Percentiles rank a stretch among this genome's conserved stretches.
phyloP scores from a whole-genome alignment of 1,140 invertebrate species.

The Laodelphax striatellus region DNA sequence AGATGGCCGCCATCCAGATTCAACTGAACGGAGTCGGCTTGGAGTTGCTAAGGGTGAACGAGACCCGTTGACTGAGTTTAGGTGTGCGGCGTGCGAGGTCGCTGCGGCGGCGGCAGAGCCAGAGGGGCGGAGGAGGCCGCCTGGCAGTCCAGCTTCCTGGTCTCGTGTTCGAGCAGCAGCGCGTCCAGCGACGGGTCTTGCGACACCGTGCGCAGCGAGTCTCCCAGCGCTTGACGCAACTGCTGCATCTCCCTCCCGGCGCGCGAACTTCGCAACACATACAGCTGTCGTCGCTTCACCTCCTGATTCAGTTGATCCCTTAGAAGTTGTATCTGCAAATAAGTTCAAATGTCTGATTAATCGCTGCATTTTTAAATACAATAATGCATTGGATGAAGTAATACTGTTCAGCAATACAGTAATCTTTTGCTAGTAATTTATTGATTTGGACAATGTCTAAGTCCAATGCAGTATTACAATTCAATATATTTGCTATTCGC shows the following conservation, averaged over 20 bases:
- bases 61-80: background rate
- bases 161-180: slow-evolving; percentile 70
- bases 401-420: too few relatives aligned
- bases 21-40: background rate
- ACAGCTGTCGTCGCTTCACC: slow-evolving; percentile 72
- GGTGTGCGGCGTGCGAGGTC: slow-evolving; percentile 7
- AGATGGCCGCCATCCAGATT: background rate
- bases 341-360: too few relatives aligned
- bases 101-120: slow-evolving; percentile 14
- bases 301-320: slow-evolving; percentile 76
- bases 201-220: slow-evolving; percentile 68
- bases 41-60: background rate
- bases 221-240: slow-evolving; percentile 66
- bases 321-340: slow-evolving; percentile 48
- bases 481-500: too few relatives aligned
- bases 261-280: slow-evolving; percentile 65
- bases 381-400: too few relatives aligned
- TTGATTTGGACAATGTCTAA: too few relatives aligned
- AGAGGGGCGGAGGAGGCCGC: slow-evolving; percentile 25
- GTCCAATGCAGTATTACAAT: too few relatives aligned
- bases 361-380: too few relatives aligned
- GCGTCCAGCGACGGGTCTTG: slow-evolving; percentile 72
- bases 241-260: slow-evolving; percentile 77
- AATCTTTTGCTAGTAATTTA: too few relatives aligned
- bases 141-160: slow-evolving; percentile 63